These are phyloP conservation scores for Conops quadrifasciatus DNA, from an alignment of 2,888 invertebrate species.

Conservation along the genomic window DNA sequence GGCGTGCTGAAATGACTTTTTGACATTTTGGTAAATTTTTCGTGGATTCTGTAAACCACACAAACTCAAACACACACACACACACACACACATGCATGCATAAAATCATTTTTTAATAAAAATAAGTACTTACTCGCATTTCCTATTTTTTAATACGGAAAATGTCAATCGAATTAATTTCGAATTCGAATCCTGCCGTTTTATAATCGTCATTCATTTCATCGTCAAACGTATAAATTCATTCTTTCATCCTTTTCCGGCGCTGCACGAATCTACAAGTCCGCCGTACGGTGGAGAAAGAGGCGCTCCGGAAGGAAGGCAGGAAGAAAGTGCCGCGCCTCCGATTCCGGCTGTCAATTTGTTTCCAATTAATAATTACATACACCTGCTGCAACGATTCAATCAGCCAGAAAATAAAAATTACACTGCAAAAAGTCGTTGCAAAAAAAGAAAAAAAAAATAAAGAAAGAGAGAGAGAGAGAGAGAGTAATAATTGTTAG, in stretches of 20 bases:
- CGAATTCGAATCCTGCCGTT: neutral
- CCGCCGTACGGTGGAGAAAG: neutral
- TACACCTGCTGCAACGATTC: neutral
- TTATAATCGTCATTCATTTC: neutral
- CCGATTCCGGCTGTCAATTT: conserved; percentile 21
- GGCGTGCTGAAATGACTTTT: too few relatives aligned
- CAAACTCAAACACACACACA: too few relatives aligned
- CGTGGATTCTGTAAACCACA: too few relatives aligned
- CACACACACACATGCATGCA: too few relatives aligned
- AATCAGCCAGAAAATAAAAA: neutral
- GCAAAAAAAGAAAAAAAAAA: neutral
- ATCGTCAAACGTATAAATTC: conserved; percentile 1
- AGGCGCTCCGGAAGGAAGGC: conserved; percentile 13
- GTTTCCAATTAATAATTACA: conserved; percentile 24
- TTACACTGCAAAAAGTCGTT: neutral
- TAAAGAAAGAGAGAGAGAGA: neutral
- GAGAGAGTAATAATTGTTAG: neutral
- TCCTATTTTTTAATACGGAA: neutral
- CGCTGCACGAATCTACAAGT: neutral
- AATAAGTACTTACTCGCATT: neutral
- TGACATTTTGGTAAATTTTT: too few relatives aligned
- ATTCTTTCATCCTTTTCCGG: neutral
- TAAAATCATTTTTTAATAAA: too few relatives aligned
- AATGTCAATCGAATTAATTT: neutral
- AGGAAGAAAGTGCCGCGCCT: conserved; percentile 9